Evolutionary conservation across 1,140 invertebrate genomes (phyloP).

Genomic region (Brachionus rotundiformis): DNA sequence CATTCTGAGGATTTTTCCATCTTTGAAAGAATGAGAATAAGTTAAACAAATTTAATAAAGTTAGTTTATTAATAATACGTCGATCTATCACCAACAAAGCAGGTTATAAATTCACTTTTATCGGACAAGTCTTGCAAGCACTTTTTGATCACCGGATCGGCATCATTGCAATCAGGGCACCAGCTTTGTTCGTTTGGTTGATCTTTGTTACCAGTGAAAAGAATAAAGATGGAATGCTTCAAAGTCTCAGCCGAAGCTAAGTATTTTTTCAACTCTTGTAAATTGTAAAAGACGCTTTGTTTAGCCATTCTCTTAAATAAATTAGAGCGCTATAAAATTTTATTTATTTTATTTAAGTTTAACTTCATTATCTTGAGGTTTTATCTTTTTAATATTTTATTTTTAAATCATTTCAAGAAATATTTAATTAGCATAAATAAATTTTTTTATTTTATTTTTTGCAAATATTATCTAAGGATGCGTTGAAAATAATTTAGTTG

Average conservation of each 20-base stretch:
- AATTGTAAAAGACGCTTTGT: slow-evolving; percentile 13
- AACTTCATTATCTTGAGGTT: neutral
- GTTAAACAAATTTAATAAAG: too few species aligned
- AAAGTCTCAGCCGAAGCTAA: neutral
- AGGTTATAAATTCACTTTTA: slow-evolving; percentile 48
- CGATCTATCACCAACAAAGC: slow-evolving; percentile 47
- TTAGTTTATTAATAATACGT: too few species aligned
- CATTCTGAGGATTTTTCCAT: slow-evolving; percentile 48
- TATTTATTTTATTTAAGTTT: neutral
- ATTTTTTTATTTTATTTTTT: neutral
- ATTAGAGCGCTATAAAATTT: neutral
- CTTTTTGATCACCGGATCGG: slow-evolving; percentile 52
- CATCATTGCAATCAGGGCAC: slow-evolving; percentile 53
- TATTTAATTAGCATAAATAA: neutral
- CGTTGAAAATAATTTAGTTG: neutral
- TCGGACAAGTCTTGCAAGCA: neutral
- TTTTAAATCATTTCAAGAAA: slow-evolving; percentile 1
- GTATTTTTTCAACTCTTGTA: neutral
- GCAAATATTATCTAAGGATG: neutral
- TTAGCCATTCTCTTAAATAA: slow-evolving; percentile 17
- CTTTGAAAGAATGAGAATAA: slow-evolving; percentile 19
- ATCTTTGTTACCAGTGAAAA: slow-evolving; percentile 52
- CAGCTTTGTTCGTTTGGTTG: slow-evolving; percentile 39
- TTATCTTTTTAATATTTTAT: neutral
- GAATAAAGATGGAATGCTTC: neutral